Evolutionary conservation across 1,140 invertebrate genomes (phyloP).

Genomic region (Alviniconcha marisindica): DNA sequence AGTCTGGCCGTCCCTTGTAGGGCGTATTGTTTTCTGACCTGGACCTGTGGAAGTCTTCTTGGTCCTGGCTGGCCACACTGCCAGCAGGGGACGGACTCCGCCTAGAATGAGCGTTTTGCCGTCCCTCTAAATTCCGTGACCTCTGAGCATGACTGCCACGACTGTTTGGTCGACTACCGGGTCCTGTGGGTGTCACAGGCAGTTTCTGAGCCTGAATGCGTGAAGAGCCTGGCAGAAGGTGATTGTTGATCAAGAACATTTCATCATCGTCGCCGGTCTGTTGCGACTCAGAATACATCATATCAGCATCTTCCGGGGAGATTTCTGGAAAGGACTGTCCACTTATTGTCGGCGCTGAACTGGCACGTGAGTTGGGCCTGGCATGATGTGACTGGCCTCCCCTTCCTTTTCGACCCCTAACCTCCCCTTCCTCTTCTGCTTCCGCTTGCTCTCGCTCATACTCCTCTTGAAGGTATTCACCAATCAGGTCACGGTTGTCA

Average conservation of each 20-base stretch:
- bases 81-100: constrained; percentile 1
- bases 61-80: neutral
- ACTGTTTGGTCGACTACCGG: constrained; percentile 37
- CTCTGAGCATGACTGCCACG: constrained; percentile 42
- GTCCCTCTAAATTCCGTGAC: neutral
- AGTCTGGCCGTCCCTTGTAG: constrained; percentile 54
- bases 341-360: constrained; percentile 64
- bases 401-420: neutral
- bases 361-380: constrained; percentile 42
- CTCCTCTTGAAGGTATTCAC: constrained; percentile 55
- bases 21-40: constrained; percentile 39
- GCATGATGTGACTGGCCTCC: neutral
- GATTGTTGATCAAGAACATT: constrained; percentile 60
- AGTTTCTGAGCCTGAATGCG: constrained; percentile 4
- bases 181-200: neutral
- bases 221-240: constrained; percentile 9
- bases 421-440: constrained; percentile 35
- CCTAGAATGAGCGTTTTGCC: neutral
- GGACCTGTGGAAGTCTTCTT: constrained; percentile 33
- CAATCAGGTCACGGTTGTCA: constrained; percentile 55
- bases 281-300: constrained; percentile 57
- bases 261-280: constrained; percentile 58
- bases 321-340: constrained; percentile 68
- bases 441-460: constrained; percentile 34
- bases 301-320: constrained; percentile 65